Evolutionary conservation across 2,113 vertebrate genomes (phyloP).

Genomic region (Onychorhynchus coronatus): DNA sequence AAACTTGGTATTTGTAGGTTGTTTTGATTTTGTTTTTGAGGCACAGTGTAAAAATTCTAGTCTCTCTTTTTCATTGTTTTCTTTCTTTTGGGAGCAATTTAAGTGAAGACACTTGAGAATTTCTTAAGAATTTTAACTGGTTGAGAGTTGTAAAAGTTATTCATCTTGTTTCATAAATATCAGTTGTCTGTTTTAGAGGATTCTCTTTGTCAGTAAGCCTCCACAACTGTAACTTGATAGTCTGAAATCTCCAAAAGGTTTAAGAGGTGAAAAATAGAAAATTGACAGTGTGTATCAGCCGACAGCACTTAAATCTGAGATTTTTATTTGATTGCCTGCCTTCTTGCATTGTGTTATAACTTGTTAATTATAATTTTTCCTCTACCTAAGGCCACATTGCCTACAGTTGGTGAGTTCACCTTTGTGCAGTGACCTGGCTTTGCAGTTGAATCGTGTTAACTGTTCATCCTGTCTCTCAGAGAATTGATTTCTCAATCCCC

Average conservation of each 20-base stretch:
- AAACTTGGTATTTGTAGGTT: neutral
- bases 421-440: conserved; percentile 37
- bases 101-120: neutral
- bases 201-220: neutral
- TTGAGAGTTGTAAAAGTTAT: neutral
- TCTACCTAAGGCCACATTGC: neutral
- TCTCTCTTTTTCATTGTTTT: neutral
- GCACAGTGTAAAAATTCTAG: neutral
- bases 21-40: neutral
- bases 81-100: neutral
- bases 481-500: conserved; percentile 23
- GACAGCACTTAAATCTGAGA: neutral
- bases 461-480: neutral
- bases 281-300: neutral
- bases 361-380: neutral
- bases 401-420: neutral
- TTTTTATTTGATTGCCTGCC: neutral
- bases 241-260: neutral
- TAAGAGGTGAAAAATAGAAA: neutral
- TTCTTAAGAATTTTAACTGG: neutral
- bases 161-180: neutral
- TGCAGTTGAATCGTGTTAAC: conserved; percentile 22
- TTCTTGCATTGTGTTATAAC: neutral
- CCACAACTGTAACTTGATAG: neutral
- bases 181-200: neutral